Percentiles rank a stretch among this genome's conserved stretches.
Conservation (phyloP, 1,140 invertebrate species). For the Heliconius nattereri region DNA sequence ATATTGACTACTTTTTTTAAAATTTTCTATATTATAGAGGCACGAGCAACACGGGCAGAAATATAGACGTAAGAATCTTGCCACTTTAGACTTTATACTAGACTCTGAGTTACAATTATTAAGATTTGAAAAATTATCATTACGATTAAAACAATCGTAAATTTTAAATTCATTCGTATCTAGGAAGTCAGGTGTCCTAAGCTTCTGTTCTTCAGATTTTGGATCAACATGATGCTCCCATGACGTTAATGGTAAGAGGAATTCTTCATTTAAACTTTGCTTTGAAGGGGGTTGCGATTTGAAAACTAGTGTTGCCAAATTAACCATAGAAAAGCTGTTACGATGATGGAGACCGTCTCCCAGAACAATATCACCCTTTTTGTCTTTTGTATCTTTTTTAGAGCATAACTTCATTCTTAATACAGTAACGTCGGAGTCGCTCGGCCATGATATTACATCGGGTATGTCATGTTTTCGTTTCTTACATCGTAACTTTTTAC, state of each 20-base stretch:
- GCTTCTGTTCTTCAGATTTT: not conserved
- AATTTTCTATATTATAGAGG: constrained; percentile 68
- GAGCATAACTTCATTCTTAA: constrained; percentile 65
- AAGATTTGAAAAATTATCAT: not conserved
- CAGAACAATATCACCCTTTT: constrained; percentile 47
- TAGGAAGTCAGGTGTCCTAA: not conserved
- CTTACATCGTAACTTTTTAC: constrained; percentile 50
- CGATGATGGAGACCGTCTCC: constrained; percentile 68
- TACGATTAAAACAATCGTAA: not conserved
- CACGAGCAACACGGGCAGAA: constrained; percentile 75
- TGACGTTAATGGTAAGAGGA: constrained; percentile 63
- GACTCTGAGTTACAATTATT: constrained; percentile 23
- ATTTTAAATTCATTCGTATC: not conserved
- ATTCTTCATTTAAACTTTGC: constrained; percentile 64
- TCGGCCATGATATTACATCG: constrained; percentile 69
- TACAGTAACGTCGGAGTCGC: constrained; percentile 74
- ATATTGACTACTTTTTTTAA: constrained; percentile 44
- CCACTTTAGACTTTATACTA: constrained; percentile 61
- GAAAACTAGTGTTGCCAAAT: constrained; percentile 68
- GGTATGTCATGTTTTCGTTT: constrained; percentile 49
- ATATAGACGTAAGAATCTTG: constrained; percentile 69
- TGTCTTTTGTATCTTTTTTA: constrained; percentile 50
- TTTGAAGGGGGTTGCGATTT: constrained; percentile 63
- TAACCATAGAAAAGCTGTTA: constrained; percentile 70
- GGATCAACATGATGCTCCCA: constrained; percentile 49